Evolutionary conservation across 2,888 invertebrate species (phyloP).

Genomic region (Oasisia sp.): DNA sequence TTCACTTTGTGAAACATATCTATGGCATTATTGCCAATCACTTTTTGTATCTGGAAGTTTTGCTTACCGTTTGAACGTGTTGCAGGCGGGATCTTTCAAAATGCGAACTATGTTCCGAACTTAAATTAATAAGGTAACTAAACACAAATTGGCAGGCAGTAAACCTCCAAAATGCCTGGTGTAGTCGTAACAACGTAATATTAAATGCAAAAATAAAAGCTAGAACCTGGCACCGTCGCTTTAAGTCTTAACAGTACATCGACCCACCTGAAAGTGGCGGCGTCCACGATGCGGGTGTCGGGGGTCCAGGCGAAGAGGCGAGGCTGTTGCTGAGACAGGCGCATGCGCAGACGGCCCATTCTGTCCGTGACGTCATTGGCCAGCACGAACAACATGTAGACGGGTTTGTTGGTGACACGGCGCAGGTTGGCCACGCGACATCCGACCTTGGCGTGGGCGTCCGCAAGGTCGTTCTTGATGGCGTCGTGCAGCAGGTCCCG

Average conservation of each 20-base stretch:
- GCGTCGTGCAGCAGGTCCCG: slow-evolving; percentile 17
- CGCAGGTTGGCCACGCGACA: not conserved
- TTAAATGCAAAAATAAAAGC: too few species aligned
- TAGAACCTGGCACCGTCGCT: too few species aligned
- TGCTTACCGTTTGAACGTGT: too few species aligned
- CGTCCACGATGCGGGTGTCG: not conserved
- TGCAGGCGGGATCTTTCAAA: too few species aligned
- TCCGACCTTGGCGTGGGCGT: not conserved
- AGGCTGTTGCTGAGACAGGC: not conserved
- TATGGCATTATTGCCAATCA: too few species aligned
- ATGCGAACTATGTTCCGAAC: too few species aligned
- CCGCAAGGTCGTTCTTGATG: slow-evolving; percentile 3
- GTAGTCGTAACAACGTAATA: too few species aligned
- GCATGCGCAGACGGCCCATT: not conserved
- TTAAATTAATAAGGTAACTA: too few species aligned
- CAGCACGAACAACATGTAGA: slow-evolving; percentile 10
- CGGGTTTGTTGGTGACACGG: not conserved
- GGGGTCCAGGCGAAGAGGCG: not conserved
- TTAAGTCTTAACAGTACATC: not conserved
- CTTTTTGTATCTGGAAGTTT: too few species aligned
- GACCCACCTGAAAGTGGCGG: not conserved
- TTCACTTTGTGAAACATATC: too few species aligned
- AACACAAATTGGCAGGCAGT: too few species aligned
- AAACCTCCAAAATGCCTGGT: too few species aligned
- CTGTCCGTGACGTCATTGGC: not conserved